Percentiles rank a stretch among this genome's conserved stretches.
phyloP scores from a whole-genome alignment of 1,140 invertebrate genomes.

The Oreohelix idahoensis region DNA sequence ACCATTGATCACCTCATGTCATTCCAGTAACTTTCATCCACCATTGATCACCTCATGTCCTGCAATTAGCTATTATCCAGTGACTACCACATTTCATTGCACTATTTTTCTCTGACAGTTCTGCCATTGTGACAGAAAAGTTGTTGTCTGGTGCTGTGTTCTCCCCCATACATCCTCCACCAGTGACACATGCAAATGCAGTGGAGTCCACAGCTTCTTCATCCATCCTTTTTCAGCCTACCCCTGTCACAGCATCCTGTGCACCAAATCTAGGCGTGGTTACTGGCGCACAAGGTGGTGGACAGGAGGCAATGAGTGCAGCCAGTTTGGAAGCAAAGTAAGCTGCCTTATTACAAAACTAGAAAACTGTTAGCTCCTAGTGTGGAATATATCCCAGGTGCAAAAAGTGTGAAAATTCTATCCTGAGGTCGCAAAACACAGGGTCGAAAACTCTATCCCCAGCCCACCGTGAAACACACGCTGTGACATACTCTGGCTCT shows the following conservation, averaged over 20 bases:
- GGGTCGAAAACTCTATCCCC: no score
- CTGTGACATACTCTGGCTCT: no score
- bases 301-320: background rate
- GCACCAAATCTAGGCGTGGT: background rate
- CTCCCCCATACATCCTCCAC: conserved; percentile 68
- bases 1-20: no score
- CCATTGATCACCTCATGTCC: no score
- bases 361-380: no score
- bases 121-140: conserved; percentile 48
- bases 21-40: no score
- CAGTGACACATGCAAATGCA: conserved; percentile 49
- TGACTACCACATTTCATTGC: background rate
- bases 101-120: background rate
- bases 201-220: background rate
- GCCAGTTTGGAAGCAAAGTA: background rate
- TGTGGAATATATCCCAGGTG: no score
- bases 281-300: background rate
- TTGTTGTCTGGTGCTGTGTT: conserved; percentile 56
- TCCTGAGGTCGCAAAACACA: no score
- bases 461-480: no score
- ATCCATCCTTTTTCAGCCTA: conserved; percentile 41
- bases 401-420: no score
- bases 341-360: background rate
- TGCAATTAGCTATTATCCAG: no score
- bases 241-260: conserved; percentile 34